Evolutionary conservation across 2,113 vertebrate species (phyloP), one percentile per base, ranked within the genome.

Genomic region (Zosterops pallidus): DNA sequence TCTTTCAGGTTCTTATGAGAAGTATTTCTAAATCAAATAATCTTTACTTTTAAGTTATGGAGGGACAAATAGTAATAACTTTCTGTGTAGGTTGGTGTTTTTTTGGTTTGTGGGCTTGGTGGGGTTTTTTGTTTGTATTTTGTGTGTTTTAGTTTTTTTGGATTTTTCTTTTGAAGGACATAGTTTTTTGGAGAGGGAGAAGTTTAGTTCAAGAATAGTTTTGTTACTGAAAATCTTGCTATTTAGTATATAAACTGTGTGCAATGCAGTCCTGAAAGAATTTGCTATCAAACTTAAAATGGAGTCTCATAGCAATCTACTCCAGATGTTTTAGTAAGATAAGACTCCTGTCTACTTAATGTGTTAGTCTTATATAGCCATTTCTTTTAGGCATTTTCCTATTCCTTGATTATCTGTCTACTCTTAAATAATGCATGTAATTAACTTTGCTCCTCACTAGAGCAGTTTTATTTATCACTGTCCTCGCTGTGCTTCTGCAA

Each of bases 291-390:
- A n/a, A 74, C 76, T 59, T 72, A 94, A 97, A 92, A 97, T 97
- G 96, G 96, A 97, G 92, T 82, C 64, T 80, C 0, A 4, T 6
- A 78, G 80, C 79, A 96, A 71, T 81, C 52, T 84, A 39, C 60
- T 93, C 89, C 96, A 96, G 95, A 95, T 97, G 89, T 97, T 94
- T 86, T 42, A 60, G 33, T 28, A 67, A 94, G 92, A 96, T 96
- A 96, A 94, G 83, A 56, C 64, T 70, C 83, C 35, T 31, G 47
- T 35, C 86, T 65, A 3, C 77, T 74, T 76, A 72, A 37, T 25
- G 12, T 4, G 1, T 83, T 83, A 6, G 29, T 75, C 44, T 91
- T 82, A 64, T 7, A 47, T 92, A 86, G 75, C 47, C 2, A 4
- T 44, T 90, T 69, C 41, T 89, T 89, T 84, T 26, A 71, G 42